phyloP scores from a whole-genome alignment of 2,797 vertebrate genomes.

The Lagodon rhomboides region DNA sequence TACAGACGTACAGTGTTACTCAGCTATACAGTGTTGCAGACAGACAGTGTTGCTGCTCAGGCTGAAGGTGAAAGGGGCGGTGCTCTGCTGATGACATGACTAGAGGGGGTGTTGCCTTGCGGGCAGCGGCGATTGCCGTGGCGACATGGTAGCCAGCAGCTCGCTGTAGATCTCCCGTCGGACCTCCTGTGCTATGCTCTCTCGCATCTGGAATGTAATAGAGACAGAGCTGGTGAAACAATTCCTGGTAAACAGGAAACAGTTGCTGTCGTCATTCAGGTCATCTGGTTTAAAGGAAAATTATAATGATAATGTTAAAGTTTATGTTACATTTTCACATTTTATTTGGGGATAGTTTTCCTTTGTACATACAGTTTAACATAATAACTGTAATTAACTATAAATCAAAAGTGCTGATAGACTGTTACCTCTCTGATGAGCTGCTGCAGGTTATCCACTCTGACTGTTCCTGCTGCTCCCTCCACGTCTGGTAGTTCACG shows the following conservation, averaged over 20 bases:
- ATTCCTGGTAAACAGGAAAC: not conserved
- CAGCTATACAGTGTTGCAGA: conserved; percentile 73
- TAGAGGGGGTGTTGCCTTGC: conserved; percentile 66
- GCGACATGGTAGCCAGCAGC: conserved; percentile 90
- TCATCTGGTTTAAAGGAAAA: not conserved
- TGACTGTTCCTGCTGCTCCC: conserved; percentile 42
- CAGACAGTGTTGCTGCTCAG: conserved; percentile 66
- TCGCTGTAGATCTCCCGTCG: conserved; percentile 94
- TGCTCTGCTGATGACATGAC: conserved; percentile 47
- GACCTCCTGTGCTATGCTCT: conserved; percentile 93
- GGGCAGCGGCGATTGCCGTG: conserved; percentile 76
- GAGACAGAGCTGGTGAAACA: not conserved
- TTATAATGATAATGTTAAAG: not conserved
- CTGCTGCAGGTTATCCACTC: conserved; percentile 87
- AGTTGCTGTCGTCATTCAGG: not conserved
- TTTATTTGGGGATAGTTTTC: not conserved
- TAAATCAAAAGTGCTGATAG: not conserved
- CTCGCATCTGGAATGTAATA: conserved; percentile 88
- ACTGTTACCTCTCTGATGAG: conserved; percentile 92
- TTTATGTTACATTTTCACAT: not conserved
- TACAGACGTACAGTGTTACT: conserved; percentile 74
- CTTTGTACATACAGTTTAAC: not conserved
- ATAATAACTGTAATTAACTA: not conserved
- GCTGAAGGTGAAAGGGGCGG: conserved; percentile 30
- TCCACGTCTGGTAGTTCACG: conserved; percentile 19